Evolutionary conservation across 2,797 vertebrate genomes (phyloP).

Genomic region (Taeniopygia guttata): DNA sequence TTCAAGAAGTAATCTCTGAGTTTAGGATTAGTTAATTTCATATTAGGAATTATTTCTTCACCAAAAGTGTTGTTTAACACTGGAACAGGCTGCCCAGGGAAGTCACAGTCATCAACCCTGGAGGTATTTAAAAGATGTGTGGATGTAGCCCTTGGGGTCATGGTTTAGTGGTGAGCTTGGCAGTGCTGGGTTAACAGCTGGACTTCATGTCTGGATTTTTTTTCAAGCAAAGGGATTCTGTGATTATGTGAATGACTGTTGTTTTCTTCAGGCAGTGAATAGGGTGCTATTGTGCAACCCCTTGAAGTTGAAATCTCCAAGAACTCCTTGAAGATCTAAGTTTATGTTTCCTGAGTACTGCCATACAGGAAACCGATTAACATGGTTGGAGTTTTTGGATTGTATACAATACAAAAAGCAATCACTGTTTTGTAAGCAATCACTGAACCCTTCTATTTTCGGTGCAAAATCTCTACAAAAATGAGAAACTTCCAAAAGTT

Average conservation of each 20-base stretch:
- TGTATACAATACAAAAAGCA: not conserved
- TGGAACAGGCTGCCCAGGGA: not conserved
- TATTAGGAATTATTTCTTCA: not conserved
- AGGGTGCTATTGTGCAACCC: not conserved
- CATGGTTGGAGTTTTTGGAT: not conserved
- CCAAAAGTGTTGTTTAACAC: not conserved
- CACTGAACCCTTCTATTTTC: not conserved
- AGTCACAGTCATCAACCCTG: not conserved
- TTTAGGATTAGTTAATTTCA: not conserved
- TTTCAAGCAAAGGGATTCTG: not conserved
- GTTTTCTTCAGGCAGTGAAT: not conserved
- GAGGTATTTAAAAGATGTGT: not conserved
- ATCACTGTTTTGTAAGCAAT: not conserved
- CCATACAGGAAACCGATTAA: not conserved
- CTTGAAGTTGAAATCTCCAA: not conserved
- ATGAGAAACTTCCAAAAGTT: not conserved
- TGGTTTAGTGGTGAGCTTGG: not conserved
- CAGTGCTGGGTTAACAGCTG: not conserved
- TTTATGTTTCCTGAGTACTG: not conserved
- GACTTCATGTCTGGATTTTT: not conserved
- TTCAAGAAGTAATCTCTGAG: not conserved
- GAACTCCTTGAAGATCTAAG: not conserved
- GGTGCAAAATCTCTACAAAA: not conserved
- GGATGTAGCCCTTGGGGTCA: not conserved
- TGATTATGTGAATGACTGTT: not conserved